A percentile compares a stretch with the other conserved stretches of the same genome.
Evolutionary conservation across 2,113 vertebrate species (phyloP).

Genomic region (Benitochromis conjunctus): DNA sequence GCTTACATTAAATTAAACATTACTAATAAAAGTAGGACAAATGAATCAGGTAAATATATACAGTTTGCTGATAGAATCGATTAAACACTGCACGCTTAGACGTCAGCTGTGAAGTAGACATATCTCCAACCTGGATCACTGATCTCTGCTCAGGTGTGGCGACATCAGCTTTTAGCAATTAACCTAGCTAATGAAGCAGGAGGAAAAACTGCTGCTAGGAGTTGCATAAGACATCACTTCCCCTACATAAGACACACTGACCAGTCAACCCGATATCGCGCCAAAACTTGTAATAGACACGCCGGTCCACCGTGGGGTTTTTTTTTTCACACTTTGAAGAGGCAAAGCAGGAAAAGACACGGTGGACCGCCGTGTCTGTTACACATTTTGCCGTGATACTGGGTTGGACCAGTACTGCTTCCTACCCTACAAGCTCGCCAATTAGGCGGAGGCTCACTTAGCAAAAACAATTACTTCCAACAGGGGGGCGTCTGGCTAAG

Average conservation of each 20-base stretch:
- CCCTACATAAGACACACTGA: slow-evolving; percentile 20
- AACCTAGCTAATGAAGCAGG: slow-evolving; percentile 45
- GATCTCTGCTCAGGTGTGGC: slow-evolving; percentile 16
- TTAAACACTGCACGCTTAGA: not conserved
- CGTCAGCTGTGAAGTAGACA: not conserved
- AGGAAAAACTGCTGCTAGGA: slow-evolving; percentile 23
- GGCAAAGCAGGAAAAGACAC: not conserved
- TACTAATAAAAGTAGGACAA: not conserved
- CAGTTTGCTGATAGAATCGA: not conserved
- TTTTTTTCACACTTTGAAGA: not conserved
- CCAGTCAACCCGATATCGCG: not conserved
- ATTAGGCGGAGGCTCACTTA: not conserved
- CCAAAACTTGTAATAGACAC: not conserved
- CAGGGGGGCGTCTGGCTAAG: not conserved
- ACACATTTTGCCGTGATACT: not conserved
- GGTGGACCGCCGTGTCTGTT: not conserved
- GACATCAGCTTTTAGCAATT: slow-evolving; percentile 42
- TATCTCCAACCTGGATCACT: slow-evolving; percentile 10
- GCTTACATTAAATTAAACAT: not conserved
- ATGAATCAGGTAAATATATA: not conserved
- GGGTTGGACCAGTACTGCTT: slow-evolving; percentile 3
- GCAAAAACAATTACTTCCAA: slow-evolving; percentile 30
- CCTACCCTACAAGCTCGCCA: slow-evolving; percentile 10
- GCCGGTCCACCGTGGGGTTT: fast-evolving
- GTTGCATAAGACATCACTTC: slow-evolving; percentile 37